Conservation (phyloP, 2,797 vertebrate genomes). For the Sylvilagus floridanus region DNA sequence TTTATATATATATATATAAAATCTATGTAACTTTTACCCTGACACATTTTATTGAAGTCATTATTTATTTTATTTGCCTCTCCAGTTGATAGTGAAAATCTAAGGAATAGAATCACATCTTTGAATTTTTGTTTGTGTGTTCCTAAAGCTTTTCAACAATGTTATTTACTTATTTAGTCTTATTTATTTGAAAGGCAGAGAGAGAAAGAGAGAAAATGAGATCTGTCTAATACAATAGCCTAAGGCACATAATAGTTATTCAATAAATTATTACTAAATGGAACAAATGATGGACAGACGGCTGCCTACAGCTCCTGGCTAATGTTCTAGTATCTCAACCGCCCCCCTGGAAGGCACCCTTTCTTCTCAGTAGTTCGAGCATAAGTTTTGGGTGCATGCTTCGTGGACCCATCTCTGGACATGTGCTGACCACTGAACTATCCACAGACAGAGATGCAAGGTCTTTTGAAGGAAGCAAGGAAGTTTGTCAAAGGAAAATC, state of each 20-base stretch:
- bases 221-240: not conserved
- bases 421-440: not conserved
- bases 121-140: not conserved
- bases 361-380: not conserved
- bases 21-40: not conserved
- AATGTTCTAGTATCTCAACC: not conserved
- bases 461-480: not conserved
- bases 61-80: slow-evolving; percentile 38
- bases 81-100: not conserved
- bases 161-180: too few relatives aligned
- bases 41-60: not conserved
- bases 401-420: not conserved
- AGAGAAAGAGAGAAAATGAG: too few relatives aligned
- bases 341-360: not conserved
- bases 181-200: too few relatives aligned
- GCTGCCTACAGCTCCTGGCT: not conserved
- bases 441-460: not conserved
- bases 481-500: not conserved
- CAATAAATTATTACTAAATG: not conserved
- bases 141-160: not conserved
- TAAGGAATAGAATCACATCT: slow-evolving; percentile 14
- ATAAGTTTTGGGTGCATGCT: not conserved
- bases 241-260: not conserved
- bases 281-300: not conserved
- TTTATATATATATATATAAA: not conserved